These are phyloP conservation scores for Kuschelorhynchus macadamiae DNA, from an alignment of 2,888 invertebrate genomes.

Conservation along the genomic window DNA sequence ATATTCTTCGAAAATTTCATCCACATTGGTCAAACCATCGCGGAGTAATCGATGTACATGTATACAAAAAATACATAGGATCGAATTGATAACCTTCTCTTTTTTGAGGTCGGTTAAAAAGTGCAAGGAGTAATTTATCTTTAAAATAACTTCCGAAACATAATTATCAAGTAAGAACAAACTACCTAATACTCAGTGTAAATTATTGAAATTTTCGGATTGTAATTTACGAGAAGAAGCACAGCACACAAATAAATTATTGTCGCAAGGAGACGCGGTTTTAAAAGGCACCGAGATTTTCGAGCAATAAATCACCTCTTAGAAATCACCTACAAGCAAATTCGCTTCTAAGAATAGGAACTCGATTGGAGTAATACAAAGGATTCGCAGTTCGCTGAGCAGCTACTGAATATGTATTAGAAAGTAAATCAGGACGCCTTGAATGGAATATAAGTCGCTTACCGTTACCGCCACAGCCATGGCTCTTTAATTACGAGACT, in stretches of 20 bases:
- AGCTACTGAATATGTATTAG: slow-evolving; percentile 51
- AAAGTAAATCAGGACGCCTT: slow-evolving; percentile 47
- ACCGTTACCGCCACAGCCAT: slow-evolving; percentile 19
- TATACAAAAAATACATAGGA: too few species aligned
- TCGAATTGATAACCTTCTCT: too few species aligned
- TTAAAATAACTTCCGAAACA: too few species aligned
- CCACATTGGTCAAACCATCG: too few species aligned
- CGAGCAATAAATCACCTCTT: slow-evolving; percentile 49
- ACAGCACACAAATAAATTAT: slow-evolving; percentile 37
- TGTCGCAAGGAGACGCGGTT: slow-evolving; percentile 22
- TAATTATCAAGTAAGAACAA: too few species aligned
- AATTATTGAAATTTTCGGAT: slow-evolving; percentile 5
- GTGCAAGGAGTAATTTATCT: too few species aligned
- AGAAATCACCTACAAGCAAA: slow-evolving; percentile 52
- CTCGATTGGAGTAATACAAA: slow-evolving; percentile 49
- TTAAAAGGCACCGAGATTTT: slow-evolving; percentile 37
- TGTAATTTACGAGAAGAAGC: slow-evolving; percentile 15
- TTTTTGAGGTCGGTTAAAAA: too few species aligned
- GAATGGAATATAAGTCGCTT: slow-evolving; percentile 45
- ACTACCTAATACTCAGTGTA: too few species aligned
- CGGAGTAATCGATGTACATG: too few species aligned
- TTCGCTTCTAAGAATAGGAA: slow-evolving; percentile 46
- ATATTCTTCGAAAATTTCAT: too few species aligned
- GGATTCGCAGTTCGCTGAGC: slow-evolving; percentile 45
- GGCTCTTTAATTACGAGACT: slow-evolving; percentile 35